These are phyloP conservation scores for Sterna hirundo DNA, from an alignment of 2,113 vertebrate genomes.

Conservation along the genomic window DNA sequence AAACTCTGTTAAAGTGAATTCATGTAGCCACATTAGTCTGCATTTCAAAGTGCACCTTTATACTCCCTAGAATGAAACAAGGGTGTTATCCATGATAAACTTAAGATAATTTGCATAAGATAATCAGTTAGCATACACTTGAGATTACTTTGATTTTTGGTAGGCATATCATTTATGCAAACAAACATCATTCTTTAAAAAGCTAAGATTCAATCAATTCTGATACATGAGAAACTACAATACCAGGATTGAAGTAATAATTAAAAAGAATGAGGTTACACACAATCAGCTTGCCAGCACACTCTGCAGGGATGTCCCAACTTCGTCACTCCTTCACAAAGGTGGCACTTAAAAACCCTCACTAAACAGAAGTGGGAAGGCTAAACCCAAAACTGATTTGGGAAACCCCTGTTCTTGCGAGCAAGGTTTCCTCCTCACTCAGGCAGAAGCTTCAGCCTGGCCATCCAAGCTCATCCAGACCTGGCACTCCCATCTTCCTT, in stretches of 20 bases:
- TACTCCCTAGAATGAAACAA: background rate
- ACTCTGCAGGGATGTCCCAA: background rate
- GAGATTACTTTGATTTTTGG: conserved; percentile 33
- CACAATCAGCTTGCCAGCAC: background rate
- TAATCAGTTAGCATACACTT: conserved; percentile 12
- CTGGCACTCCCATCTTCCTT: rapidly evolving
- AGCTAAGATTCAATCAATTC: background rate
- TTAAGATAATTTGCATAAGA: background rate
- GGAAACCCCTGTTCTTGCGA: rapidly evolving
- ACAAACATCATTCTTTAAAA: background rate
- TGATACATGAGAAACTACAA: background rate
- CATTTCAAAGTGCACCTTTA: background rate
- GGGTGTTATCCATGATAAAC: background rate
- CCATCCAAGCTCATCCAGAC: background rate
- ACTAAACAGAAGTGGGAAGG: background rate
- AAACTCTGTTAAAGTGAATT: background rate
- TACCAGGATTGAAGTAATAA: background rate
- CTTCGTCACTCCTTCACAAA: background rate
- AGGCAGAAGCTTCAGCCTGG: background rate
- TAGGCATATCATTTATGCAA: background rate
- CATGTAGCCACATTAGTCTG: background rate
- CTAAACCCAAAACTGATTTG: background rate
- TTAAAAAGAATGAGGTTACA: background rate
- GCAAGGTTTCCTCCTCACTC: background rate
- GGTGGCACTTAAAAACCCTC: background rate